Conservation (phyloP, 2,797 vertebrate species). For the Tangara arthus region DNA sequence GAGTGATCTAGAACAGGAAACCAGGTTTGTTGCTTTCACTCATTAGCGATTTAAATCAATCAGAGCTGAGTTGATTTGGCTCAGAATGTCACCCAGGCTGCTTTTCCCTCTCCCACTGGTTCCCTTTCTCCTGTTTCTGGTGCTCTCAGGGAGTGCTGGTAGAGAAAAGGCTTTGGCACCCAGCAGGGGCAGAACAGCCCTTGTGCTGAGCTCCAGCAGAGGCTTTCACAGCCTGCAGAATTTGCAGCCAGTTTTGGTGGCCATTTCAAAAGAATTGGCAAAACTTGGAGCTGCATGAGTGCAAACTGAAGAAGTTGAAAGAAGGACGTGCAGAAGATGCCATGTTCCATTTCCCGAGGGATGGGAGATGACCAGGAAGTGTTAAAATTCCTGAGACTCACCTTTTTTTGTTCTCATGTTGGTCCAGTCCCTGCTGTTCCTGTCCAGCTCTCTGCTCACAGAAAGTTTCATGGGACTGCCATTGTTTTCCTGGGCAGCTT, state of each 20-base stretch:
- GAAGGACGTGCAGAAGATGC: background rate
- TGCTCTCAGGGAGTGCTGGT: background rate
- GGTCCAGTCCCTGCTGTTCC: background rate
- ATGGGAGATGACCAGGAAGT: background rate
- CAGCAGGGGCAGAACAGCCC: fast-evolving
- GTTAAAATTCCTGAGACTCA: background rate
- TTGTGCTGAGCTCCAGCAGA: background rate
- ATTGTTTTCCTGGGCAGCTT: background rate
- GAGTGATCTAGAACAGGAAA: background rate
- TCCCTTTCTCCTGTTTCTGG: background rate
- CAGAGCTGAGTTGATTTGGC: background rate
- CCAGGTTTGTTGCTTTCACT: background rate
- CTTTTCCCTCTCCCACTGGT: background rate
- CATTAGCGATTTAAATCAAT: background rate
- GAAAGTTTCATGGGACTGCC: background rate
- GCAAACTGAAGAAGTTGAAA: background rate
- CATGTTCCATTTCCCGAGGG: background rate
- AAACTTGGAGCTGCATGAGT: background rate
- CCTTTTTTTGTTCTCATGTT: background rate
- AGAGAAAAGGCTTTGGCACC: background rate
- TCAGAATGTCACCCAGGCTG: background rate
- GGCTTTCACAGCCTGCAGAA: fast-evolving
- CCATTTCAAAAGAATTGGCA: background rate
- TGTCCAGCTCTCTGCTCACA: background rate
- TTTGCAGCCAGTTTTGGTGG: background rate